Base-by-base conservation (phyloP, 2,888 invertebrate genomes). In the Stratiomys singularior region DNA sequence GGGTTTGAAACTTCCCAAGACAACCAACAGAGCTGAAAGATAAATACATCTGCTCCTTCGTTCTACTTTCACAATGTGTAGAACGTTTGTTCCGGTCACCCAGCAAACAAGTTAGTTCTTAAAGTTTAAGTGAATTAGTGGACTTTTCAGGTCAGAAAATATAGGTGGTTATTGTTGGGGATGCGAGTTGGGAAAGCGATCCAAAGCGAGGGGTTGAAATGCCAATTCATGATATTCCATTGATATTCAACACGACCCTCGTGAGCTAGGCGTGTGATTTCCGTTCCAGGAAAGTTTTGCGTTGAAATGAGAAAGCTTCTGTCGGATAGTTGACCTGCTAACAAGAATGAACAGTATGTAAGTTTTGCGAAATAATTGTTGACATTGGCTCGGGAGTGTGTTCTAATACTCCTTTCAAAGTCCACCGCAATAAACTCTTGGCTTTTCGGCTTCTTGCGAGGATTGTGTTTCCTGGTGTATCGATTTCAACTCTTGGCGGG, bases 81-180 rank as follows among this genome's bases (percentile, higher is more conserved):
- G 25, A 5, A 60, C 23, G 11, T 60, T 60, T 18, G 58, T 60
- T 25, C 25, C 58, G 58, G 58, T 60, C 58, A 60, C 25, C 58
- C 23, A 25, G 58, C 58, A 60, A 60, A 60, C 58, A 60, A 60
- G 58, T 18, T 9, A 60, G 58, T 64, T 64, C 64, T 64, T 64
- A 64, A 64, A 64, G 64, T 64, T 64, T 64, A 64, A 64, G 64
- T 64, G 64, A 64, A 64, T 64, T 64, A 64, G 64, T 64, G 64
- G 30, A 64, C 64, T 64, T n/a, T 11, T 64, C 23, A 23, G 21
- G 25, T 25, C 60, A 60, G 60, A 60, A 64, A 30, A 64, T 11
- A 60, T 52, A 52, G n/a, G 52, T n/a, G 4, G 52, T 13, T 52
- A 4, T 52, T 9, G 3, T 9, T 37, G 9, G 37, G 3, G 52